A percentile compares a stretch with the other conserved stretches of the same genome.
Evolutionary conservation across 2,113 vertebrate genomes (phyloP).

Genomic region (Paracanthobrama guichenoti): DNA sequence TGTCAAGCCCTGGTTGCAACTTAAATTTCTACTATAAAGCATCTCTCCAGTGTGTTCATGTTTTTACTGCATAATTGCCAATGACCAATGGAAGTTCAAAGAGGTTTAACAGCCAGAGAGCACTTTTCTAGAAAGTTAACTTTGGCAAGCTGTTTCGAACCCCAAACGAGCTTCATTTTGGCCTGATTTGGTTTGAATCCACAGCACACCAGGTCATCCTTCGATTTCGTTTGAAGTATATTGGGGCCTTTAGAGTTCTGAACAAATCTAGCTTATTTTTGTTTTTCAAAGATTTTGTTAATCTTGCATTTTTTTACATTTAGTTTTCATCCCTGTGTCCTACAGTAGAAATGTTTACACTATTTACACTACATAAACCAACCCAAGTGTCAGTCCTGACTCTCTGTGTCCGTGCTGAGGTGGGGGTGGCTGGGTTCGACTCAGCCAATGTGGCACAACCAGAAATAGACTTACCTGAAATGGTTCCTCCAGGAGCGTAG

Average conservation of each 20-base stretch:
- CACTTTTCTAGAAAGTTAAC: no score
- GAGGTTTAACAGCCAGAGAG: no score
- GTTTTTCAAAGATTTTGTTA: background rate
- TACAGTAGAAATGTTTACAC: background rate
- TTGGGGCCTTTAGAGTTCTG: background rate
- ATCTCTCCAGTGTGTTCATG: no score
- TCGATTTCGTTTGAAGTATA: no score
- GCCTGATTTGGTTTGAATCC: no score
- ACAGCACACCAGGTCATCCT: no score
- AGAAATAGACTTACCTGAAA: conserved; percentile 55
- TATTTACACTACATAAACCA: conserved; percentile 24
- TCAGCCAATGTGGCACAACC: background rate
- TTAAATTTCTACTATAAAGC: no score
- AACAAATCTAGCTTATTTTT: background rate
- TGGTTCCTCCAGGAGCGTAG: conserved; percentile 38
- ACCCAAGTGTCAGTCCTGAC: conserved; percentile 2
- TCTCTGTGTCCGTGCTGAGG: background rate
- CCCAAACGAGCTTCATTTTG: no score
- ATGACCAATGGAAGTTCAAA: no score
- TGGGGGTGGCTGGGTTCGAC: background rate
- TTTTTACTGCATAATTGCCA: no score
- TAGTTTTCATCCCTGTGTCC: background rate
- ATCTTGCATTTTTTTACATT: background rate
- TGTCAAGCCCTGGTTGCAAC: no score
- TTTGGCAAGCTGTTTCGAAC: no score